Conservation (phyloP, 2,113 vertebrate species). For the Ochotona curzoniae region DNA sequence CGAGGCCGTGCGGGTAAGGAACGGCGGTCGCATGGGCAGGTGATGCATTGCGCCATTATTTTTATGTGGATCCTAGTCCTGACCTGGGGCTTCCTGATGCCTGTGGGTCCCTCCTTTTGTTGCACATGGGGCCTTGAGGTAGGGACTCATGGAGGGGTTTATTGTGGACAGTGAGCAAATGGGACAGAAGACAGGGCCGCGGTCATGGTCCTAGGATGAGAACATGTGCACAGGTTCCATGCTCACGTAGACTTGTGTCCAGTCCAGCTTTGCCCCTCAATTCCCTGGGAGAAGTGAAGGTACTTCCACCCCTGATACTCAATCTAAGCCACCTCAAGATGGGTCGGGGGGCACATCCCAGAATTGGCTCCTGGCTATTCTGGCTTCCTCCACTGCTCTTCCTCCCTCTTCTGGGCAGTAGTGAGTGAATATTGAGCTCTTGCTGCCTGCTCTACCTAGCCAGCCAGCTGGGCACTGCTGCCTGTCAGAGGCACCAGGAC, state of each 20-base stretch:
- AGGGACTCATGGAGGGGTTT: neutral
- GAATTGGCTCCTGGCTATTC: neutral
- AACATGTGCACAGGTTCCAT: neutral
- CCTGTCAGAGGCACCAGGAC: neutral
- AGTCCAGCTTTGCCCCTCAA: neutral
- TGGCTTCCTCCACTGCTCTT: too few relatives aligned
- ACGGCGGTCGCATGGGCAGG: neutral
- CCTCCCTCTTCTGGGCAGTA: neutral
- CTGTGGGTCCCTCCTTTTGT: neutral
- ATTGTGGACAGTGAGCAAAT: neutral
- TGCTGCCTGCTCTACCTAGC: neutral
- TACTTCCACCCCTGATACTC: neutral
- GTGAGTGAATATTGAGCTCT: neutral
- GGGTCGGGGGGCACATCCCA: neutral
- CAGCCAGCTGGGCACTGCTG: neutral
- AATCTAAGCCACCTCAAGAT: neutral
- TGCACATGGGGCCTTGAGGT: neutral
- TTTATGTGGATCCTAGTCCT: neutral
- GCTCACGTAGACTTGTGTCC: neutral
- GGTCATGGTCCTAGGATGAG: neutral
- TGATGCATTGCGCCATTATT: accelerated
- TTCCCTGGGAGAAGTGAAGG: neutral
- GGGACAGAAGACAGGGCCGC: neutral
- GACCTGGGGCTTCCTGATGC: neutral
- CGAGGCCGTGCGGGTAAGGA: constrained; percentile 87